These are phyloP conservation scores for Aradus depressus DNA, from an alignment of 2,888 invertebrate species.

Conservation along the genomic window DNA sequence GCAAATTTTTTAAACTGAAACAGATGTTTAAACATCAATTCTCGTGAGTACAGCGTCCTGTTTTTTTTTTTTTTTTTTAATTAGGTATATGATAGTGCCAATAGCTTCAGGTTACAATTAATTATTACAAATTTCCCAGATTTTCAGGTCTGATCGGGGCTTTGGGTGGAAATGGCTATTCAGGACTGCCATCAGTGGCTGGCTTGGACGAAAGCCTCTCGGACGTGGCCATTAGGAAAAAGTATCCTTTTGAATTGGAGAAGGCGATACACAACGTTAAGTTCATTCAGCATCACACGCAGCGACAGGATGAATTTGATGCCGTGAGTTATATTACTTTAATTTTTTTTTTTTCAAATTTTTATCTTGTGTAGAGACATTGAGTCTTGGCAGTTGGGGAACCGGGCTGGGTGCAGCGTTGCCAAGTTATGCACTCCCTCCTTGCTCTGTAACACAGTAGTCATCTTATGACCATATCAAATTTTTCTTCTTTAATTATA, in stretches of 20 bases:
- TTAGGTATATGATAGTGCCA: background rate
- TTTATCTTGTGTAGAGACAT: too few species aligned
- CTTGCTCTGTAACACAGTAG: too few species aligned
- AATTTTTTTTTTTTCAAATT: too few species aligned
- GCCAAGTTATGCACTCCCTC: too few species aligned
- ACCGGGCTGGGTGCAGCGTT: too few species aligned
- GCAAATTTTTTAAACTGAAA: too few species aligned
- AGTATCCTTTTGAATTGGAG: slow-evolving; percentile 84
- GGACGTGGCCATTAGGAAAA: slow-evolving; percentile 67
- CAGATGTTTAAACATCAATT: too few species aligned
- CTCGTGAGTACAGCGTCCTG: too few species aligned
- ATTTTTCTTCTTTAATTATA: too few species aligned
- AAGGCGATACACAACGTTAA: slow-evolving; percentile 90
- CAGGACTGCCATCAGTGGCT: slow-evolving; percentile 68
- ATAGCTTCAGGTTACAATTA: background rate
- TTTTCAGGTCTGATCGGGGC: slow-evolving; percentile 66
- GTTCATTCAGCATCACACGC: slow-evolving; percentile 91
- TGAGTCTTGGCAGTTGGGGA: too few species aligned
- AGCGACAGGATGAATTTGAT: slow-evolving; percentile 88
- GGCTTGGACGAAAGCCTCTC: slow-evolving; percentile 72
- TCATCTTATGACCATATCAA: too few species aligned
- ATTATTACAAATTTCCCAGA: slow-evolving; percentile 37
- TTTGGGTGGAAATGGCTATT: slow-evolving; percentile 61
- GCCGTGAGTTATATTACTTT: slow-evolving; percentile 75
- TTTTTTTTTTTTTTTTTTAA: background rate